Evolutionary conservation across 2,888 invertebrate genomes (phyloP), one percentile per base, ranked within the genome.

Genomic region (Lithophane semibrunnea): DNA sequence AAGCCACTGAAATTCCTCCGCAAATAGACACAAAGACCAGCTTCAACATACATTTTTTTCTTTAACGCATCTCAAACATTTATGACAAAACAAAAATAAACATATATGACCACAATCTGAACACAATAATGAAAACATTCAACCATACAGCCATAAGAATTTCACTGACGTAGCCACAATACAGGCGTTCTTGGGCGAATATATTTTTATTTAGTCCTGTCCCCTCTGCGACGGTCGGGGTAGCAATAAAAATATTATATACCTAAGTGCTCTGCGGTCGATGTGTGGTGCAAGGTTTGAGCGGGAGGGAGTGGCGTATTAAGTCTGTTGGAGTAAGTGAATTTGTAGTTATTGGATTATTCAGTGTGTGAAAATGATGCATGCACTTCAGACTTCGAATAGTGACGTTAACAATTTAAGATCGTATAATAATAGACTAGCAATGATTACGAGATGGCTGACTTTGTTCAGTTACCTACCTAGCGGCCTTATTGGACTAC

Each of bases 231-330:
- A 82, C 92, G 92, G 92, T 91, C 91, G 91, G 92, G 92, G 77
- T 90, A 90, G 91, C 92, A 94, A 94, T 95, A 95, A 95, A 95
- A 95, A 95, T 95, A 95, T 95, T 94, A 94, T 95, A 93, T 93
- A 92, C 85, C 86, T 89, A 90, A 90, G 88, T 90, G 90, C 88
- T 88, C 69, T 87, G 86, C 87, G 84, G 88, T 85, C 80, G 75
- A 66, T 67, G 81, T 73, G 60, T 64, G 75, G 70, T 61, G 4
- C 68, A 79, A 84, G 61, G 0, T 5, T n/a, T 0, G 7, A 73
- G 70, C 10, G 0, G 0, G 1, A 79, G 82, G 82, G 83, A 49
- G 2, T 37, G 8, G 10, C 7, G 7, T 9, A 0, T 49, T 47
- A 18, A 7, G 1, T 29, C 29, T 29, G 29, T 60, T 52, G 0